Evolutionary conservation across 2,888 invertebrate species (phyloP).

Genomic region (Neoscelio sp.): DNA sequence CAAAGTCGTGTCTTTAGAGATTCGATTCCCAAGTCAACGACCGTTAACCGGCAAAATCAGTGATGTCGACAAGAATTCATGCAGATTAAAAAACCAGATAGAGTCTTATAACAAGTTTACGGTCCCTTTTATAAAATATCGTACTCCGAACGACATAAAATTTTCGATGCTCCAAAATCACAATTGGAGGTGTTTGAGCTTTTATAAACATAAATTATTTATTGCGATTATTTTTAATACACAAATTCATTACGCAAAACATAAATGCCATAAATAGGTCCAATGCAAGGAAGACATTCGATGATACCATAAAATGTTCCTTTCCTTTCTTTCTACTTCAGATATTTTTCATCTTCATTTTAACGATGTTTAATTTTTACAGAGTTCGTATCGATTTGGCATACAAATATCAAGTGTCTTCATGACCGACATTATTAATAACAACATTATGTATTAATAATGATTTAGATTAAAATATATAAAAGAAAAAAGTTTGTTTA

Average conservation of each 20-base stretch:
- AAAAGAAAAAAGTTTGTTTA: no score
- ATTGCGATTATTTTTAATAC: not conserved
- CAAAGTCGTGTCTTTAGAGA: conserved; percentile 58
- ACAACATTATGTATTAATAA: no score
- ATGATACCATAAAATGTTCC: not conserved
- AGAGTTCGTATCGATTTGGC: conserved; percentile 19
- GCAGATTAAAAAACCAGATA: conserved; percentile 35
- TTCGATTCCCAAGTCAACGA: conserved; percentile 56
- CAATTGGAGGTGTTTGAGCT: no score
- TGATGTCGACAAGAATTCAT: conserved; percentile 41
- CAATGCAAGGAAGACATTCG: conserved; percentile 25
- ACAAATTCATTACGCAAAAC: not conserved
- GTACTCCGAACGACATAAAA: not conserved
- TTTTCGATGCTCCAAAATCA: not conserved
- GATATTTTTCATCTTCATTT: conserved; percentile 43
- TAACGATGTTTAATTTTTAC: conserved; percentile 37
- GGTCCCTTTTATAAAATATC: not conserved
- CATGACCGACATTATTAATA: no score
- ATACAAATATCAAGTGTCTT: no score
- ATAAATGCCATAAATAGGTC: conserved; percentile 4
- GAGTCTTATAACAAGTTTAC: conserved; percentile 17
- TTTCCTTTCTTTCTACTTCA: conserved; percentile 24
- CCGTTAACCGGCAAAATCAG: conserved; percentile 43
- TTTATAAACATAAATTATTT: no score
- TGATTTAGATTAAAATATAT: no score